Percentiles rank a stretch among this genome's conserved stretches.
Evolutionary conservation across 1,140 invertebrate species (phyloP).

Genomic region (Drosophila watanabei): DNA sequence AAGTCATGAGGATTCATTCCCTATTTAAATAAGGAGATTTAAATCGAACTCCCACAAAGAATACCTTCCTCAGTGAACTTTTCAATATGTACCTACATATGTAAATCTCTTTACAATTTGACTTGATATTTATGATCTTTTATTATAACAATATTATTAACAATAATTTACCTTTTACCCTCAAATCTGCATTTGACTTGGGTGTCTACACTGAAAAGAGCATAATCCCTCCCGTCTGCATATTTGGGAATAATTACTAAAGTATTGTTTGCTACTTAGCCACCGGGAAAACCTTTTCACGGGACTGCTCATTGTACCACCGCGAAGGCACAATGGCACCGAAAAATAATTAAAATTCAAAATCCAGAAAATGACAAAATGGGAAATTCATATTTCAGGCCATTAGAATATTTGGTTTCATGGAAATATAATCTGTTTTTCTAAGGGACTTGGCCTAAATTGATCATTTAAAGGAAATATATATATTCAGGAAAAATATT

Average conservation of each 20-base stretch:
- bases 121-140: conserved; percentile 44
- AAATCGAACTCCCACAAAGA: neutral
- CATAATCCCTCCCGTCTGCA: conserved; percentile 35
- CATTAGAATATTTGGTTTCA: conserved; percentile 5
- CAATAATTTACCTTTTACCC: conserved; percentile 46
- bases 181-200: conserved; percentile 39
- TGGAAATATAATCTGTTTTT: neutral
- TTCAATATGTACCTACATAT: neutral
- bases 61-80: neutral
- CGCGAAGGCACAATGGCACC: neutral
- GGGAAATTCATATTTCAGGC: neutral
- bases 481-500: neutral
- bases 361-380: conserved; percentile 26
- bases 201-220: conserved; percentile 30
- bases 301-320: conserved; percentile 36
- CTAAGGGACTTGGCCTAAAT: neutral
- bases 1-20: neutral
- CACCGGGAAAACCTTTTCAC: conserved; percentile 19
- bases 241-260: conserved; percentile 45
- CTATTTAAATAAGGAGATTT: too few relatives aligned
- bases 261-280: conserved; percentile 36
- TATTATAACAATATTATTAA: conserved; percentile 45
- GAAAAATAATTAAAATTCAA: conserved; percentile 31
- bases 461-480: neutral
- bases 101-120: conserved; percentile 34